Base-by-base conservation (phyloP, 2,113 vertebrate genomes). In the Ammodytes marinus region DNA sequence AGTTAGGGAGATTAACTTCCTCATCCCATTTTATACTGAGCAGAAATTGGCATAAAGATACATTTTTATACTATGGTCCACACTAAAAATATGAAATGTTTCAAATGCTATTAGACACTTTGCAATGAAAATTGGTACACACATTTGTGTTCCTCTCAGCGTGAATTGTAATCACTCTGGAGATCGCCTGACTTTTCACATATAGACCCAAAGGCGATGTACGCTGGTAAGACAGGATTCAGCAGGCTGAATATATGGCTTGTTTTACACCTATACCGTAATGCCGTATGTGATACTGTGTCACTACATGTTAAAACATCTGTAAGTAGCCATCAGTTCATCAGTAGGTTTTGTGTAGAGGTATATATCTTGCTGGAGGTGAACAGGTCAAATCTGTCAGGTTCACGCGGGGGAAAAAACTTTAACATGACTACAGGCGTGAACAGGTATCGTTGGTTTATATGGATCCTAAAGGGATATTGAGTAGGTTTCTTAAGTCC, bases 311-410 rank as follows among this genome's bases (percentile, higher is more conserved):
- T 61, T 54, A 5, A 19, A 79, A 69, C 71, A 69, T 69, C 61
- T 69, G 53, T 49, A 57, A 13, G 7, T 40, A 54, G 46, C 66
- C 64, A 50, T 54, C 49, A 69, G 68, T 60, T 73, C 54, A 55
- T 50, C 68, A 65, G 55, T 13, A 14, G 35, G 27, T 55, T 80
- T 35, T 42, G 52, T 43, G 58, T 27, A 43, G 52, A 73, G 43
- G 17, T 10, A 76, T 84, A 69, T 45, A 5, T 82, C 52, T 37
- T 57, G 53, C 68, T 57, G 13, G 35, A 70, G 82, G 75, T 76
- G 45, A 67, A 0, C 1, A 8, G 63, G 82, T 84, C 77, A 83
- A 54, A 72, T 78, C 60, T 63, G n/a, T 77, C 39, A 47, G 58
- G 37, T 84, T 74, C 35, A 64, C 46, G 19, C 5, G 4, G 69